Evolutionary conservation across 2,113 vertebrate genomes (phyloP).

Genomic region (Rhagologus leucostigma): DNA sequence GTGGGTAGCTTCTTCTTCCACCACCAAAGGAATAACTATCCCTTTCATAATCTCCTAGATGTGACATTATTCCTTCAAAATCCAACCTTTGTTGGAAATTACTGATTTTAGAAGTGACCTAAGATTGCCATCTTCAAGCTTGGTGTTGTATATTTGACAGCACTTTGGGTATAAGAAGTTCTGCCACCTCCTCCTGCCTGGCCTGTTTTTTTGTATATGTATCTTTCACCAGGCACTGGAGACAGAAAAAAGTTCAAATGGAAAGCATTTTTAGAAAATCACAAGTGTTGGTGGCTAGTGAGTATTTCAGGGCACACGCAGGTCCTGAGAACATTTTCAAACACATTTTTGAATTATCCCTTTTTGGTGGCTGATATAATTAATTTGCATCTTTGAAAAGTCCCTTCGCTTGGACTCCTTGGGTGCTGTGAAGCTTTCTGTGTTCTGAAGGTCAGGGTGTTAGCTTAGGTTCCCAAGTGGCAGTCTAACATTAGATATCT

Average conservation of each 20-base stretch:
- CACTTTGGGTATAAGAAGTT: not conserved
- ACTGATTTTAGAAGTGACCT: not conserved
- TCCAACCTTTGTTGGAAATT: not conserved
- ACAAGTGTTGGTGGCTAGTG: not conserved
- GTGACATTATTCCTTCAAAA: not conserved
- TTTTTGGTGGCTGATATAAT: not conserved
- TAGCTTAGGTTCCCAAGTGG: not conserved
- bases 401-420: not conserved
- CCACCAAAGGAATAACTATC: not conserved
- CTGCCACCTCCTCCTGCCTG: not conserved
- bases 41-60: not conserved
- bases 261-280: not conserved
- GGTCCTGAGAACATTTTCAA: not conserved
- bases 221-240: not conserved
- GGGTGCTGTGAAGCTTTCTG: not conserved
- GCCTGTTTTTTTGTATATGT: not conserved
- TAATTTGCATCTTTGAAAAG: not conserved
- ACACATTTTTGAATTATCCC: not conserved
- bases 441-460: not conserved
- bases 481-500: not conserved
- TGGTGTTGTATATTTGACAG: not conserved
- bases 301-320: not conserved
- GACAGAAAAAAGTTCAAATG: not conserved
- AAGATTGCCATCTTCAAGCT: not conserved
- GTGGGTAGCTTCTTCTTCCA: not conserved